A percentile compares a stretch with the other conserved stretches of the same genome.
Evolutionary conservation across 2,888 invertebrate species (phyloP).

Genomic region (Sarcophaga carnaria): DNA sequence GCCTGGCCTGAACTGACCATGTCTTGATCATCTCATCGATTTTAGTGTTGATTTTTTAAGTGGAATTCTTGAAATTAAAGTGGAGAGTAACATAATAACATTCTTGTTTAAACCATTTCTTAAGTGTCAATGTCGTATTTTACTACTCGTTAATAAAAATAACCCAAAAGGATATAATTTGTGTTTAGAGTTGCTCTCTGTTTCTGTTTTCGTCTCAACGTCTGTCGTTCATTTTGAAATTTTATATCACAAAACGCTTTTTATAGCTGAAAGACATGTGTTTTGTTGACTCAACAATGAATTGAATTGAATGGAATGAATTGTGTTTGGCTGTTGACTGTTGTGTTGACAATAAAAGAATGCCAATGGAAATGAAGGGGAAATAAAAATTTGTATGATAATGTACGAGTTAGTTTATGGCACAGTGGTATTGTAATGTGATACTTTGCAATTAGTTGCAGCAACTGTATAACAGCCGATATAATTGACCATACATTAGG

Average conservation of each 20-base stretch:
- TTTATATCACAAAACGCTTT: conserved; percentile 32
- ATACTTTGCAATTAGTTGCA: conserved; percentile 39
- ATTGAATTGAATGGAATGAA: neutral
- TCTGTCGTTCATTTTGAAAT: conserved; percentile 14
- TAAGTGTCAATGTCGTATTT: conserved; percentile 7
- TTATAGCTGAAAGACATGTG: conserved; percentile 59
- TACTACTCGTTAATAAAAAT: conserved; percentile 26
- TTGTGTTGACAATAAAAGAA: neutral
- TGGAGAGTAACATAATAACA: neutral
- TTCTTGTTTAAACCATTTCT: conserved; percentile 27
- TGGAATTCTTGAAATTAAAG: conserved; percentile 59
- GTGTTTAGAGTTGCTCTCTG: neutral
- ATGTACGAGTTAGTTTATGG: neutral
- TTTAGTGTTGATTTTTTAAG: conserved; percentile 55
- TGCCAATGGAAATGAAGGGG: neutral
- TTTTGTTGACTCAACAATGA: conserved; percentile 49
- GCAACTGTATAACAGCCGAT: neutral
- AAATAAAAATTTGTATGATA: neutral
- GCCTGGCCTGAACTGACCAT: no score
- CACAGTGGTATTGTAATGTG: conserved; percentile 51
- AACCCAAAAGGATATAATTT: conserved; percentile 49
- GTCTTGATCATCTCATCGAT: conserved; percentile 46
- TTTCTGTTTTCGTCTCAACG: conserved; percentile 32
- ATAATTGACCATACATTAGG: neutral
- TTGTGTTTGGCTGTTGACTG: no score